A percentile compares a stretch with the other conserved stretches of the same genome.
phyloP scores from a whole-genome alignment of 1,140 invertebrate genomes.

The Diabrotica undecimpunctata region DNA sequence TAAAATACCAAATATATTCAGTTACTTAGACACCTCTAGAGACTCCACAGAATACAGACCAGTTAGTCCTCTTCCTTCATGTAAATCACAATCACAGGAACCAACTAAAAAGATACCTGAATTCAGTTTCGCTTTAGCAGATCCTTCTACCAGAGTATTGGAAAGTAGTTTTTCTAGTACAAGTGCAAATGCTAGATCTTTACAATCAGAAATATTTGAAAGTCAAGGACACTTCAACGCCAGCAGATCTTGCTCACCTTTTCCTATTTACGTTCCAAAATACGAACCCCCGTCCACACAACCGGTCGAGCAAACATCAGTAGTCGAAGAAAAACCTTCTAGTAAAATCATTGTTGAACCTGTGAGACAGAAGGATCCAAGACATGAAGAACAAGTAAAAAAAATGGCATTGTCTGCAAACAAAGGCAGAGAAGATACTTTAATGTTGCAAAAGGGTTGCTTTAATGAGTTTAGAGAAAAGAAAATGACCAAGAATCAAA shows the following conservation, averaged over 20 bases:
- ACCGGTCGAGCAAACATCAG: slow-evolving; percentile 12
- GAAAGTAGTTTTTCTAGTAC: slow-evolving; percentile 28
- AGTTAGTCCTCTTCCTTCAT: slow-evolving; percentile 16
- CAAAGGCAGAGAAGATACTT: slow-evolving; percentile 30
- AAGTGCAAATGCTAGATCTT: slow-evolving; percentile 26
- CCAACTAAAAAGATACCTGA: slow-evolving; percentile 33
- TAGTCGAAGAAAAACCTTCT: slow-evolving; percentile 7
- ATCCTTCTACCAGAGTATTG: slow-evolving; percentile 27
- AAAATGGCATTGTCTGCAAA: slow-evolving; percentile 28
- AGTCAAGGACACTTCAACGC: slow-evolving; percentile 45
- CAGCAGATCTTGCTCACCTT: slow-evolving; percentile 35
- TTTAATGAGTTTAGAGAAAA: slow-evolving; percentile 40
- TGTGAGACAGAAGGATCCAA: slow-evolving; percentile 29
- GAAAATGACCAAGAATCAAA: slow-evolving; percentile 27
- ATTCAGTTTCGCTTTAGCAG: slow-evolving; percentile 37
- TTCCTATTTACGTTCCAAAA: slow-evolving; percentile 39
- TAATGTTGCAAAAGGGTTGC: slow-evolving; percentile 37
- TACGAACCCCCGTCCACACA: slow-evolving; percentile 18
- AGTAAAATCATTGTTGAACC: slow-evolving; percentile 30
- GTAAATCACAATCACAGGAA: slow-evolving; percentile 16
- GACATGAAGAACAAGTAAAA: slow-evolving; percentile 34
- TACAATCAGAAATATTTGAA: slow-evolving; percentile 44
- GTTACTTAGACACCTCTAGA: slow-evolving; percentile 27
- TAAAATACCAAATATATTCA: slow-evolving; percentile 34
- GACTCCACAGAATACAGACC: slow-evolving; percentile 20